phyloP scores from a whole-genome alignment of 2,888 invertebrate species.

The Acanthosepion pharaonis region DNA sequence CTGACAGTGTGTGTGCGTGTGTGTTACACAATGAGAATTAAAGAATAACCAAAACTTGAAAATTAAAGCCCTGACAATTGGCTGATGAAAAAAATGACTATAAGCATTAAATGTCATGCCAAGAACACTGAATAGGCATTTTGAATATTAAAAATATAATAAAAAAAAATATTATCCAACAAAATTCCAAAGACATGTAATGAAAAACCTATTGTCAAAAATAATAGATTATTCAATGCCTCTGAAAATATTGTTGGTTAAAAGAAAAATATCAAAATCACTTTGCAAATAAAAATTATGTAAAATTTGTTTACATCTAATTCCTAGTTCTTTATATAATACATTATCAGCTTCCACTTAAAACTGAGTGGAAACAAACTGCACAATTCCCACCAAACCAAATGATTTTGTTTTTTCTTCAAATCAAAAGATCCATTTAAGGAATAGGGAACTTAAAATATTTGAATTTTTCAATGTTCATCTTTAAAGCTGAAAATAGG shows the following conservation, averaged over 20 bases:
- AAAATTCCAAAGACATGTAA: too few relatives aligned
- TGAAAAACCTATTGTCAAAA: not conserved
- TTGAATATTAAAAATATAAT: not conserved
- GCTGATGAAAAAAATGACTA: not conserved
- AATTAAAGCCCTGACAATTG: not conserved
- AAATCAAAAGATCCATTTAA: too few relatives aligned
- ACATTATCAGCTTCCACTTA: too few relatives aligned
- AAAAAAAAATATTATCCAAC: not conserved
- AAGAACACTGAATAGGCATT: not conserved
- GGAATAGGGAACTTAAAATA: not conserved
- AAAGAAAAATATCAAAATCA: not conserved
- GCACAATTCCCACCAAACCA: too few relatives aligned
- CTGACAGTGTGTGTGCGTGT: too few relatives aligned
- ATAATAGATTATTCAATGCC: not conserved
- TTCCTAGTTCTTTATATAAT: too few relatives aligned
- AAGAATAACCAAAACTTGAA: not conserved
- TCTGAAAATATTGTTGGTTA: not conserved
- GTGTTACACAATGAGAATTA: not conserved
- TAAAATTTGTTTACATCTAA: too few relatives aligned
- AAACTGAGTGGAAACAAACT: too few relatives aligned
- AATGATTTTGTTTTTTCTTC: too few relatives aligned
- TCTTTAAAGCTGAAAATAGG: too few relatives aligned
- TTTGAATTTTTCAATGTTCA: not conserved
- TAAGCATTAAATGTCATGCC: not conserved
- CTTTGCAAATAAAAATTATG: not conserved